Conservation (phyloP, 2,888 invertebrate species). For the Biston stratarius region DNA sequence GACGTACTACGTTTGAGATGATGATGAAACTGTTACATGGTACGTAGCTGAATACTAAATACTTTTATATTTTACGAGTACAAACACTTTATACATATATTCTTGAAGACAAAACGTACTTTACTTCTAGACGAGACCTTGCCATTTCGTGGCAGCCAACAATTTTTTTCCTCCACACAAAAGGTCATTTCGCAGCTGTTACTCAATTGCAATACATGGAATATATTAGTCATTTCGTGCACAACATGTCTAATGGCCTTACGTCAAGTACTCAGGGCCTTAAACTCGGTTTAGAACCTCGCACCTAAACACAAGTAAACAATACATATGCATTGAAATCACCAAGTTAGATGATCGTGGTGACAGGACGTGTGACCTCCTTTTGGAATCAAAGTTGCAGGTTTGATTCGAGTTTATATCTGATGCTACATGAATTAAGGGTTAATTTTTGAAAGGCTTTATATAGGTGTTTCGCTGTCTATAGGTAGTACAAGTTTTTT, state of each 20-base stretch:
- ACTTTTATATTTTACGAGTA: too few species aligned
- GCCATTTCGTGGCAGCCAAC: conserved; percentile 5
- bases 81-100: neutral
- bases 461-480: too few species aligned
- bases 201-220: conserved; percentile 47
- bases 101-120: too few species aligned
- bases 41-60: too few species aligned
- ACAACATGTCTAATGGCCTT: conserved; percentile 38
- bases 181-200: conserved; percentile 51
- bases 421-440: too few species aligned
- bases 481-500: too few species aligned
- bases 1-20: too few species aligned
- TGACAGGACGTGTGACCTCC: conserved; percentile 19
- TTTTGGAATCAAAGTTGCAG: neutral
- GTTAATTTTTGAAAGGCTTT: too few species aligned
- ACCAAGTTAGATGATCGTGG: conserved; percentile 17
- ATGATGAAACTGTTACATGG: too few species aligned
- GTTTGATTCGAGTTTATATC: too few species aligned
- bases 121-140: conserved; percentile 13
- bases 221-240: conserved; percentile 40
- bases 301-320: conserved; percentile 1
- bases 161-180: conserved; percentile 38
- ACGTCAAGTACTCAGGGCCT: conserved; percentile 50
- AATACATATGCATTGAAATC: conserved; percentile 36
- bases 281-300: conserved; percentile 5